Conservation (phyloP, 2,797 vertebrate genomes). For the Karalla daura region DNA sequence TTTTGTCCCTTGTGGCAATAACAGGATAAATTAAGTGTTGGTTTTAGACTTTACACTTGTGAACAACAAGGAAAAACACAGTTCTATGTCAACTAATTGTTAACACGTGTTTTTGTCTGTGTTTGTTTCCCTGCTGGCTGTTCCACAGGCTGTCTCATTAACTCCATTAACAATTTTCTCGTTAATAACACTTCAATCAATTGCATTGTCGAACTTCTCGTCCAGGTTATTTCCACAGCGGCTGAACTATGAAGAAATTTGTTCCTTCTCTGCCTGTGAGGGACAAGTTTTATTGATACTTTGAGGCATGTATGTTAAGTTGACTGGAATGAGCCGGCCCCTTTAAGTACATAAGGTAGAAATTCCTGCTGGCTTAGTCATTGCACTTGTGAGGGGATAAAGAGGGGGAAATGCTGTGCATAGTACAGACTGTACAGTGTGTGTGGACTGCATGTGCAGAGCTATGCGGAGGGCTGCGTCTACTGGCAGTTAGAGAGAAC, state of each 20-base stretch:
- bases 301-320: slow-evolving; percentile 23
- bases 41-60: too few species aligned
- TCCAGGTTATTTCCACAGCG: slow-evolving; percentile 23
- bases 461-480: slow-evolving; percentile 71
- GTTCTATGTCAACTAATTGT: too few species aligned
- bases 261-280: background rate
- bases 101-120: too few species aligned
- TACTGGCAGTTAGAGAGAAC: slow-evolving; percentile 68
- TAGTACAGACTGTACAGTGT: slow-evolving; percentile 75
- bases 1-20: too few species aligned
- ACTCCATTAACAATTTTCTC: too few species aligned
- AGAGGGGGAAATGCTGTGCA: slow-evolving; percentile 80
- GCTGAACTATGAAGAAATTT: slow-evolving; percentile 16
- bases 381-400: slow-evolving; percentile 83
- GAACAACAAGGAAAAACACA: too few species aligned
- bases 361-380: slow-evolving; percentile 91
- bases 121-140: too few species aligned
- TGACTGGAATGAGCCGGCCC: slow-evolving; percentile 67
- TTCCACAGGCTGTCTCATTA: too few species aligned
- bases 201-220: slow-evolving; percentile 30
- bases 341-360: slow-evolving; percentile 87
- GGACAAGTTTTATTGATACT: slow-evolving; percentile 29
- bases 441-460: slow-evolving; percentile 72
- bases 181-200: too few species aligned
- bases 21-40: too few species aligned